Conservation (phyloP, 2,113 vertebrate genomes). For the Strix uralensis region DNA sequence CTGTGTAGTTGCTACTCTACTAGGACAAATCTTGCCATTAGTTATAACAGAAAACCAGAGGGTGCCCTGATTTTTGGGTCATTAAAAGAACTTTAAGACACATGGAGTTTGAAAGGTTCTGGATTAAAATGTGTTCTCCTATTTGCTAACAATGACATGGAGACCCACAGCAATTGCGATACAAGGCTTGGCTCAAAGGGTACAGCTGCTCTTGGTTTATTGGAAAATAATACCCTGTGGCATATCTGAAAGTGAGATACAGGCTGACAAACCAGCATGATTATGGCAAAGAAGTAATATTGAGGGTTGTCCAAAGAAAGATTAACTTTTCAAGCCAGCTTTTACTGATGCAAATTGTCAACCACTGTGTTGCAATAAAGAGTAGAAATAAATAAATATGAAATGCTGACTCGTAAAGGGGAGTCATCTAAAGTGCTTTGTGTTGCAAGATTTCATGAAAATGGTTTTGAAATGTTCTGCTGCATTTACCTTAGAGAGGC, state of each 20-base stretch:
- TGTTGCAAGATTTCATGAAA: constrained; percentile 22
- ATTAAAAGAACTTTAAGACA: not conserved
- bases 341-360: constrained; percentile 15
- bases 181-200: not conserved
- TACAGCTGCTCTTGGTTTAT: not conserved
- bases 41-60: not conserved
- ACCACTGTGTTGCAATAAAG: not conserved
- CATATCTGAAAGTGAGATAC: not conserved
- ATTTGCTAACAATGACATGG: not conserved
- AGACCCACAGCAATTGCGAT: not conserved
- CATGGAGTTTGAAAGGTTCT: not conserved
- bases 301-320: constrained; percentile 25
- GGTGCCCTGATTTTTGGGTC: not conserved
- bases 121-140: not conserved
- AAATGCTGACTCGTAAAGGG: not conserved
- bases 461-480: constrained; percentile 13
- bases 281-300: not conserved
- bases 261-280: not conserved
- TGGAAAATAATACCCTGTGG: not conserved
- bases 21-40: not conserved
- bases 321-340: constrained; percentile 24
- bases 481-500: constrained; percentile 2
- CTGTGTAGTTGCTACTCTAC: not conserved
- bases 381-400: constrained; percentile 1
- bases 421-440: constrained; percentile 1